A percentile compares a stretch with the other conserved stretches of the same genome.
Evolutionary conservation across 2,888 invertebrate species (phyloP).

Genomic region (Phortica magna): DNA sequence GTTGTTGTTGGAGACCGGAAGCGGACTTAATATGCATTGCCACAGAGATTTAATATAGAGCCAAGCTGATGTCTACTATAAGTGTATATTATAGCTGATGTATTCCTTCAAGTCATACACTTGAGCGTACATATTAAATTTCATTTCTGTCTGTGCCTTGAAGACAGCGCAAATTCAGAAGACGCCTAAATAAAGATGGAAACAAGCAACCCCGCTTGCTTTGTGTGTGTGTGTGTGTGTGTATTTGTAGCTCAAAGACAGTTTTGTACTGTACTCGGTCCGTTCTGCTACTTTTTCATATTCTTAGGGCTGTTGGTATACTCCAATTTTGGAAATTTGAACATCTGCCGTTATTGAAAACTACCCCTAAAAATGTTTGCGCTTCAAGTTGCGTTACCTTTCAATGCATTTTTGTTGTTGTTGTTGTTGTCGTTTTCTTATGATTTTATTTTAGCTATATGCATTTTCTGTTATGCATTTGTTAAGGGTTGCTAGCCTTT

Average conservation of each 20-base stretch:
- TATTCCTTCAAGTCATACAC: slow-evolving; percentile 45
- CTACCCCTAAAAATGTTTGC: slow-evolving; percentile 32
- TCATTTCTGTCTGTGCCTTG: slow-evolving; percentile 45
- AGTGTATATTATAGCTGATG: neutral
- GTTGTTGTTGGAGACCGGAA: slow-evolving; percentile 30
- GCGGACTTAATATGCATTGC: slow-evolving; percentile 37
- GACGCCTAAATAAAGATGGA: slow-evolving; percentile 10
- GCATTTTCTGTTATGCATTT: slow-evolving; percentile 7
- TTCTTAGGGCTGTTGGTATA: slow-evolving; percentile 37
- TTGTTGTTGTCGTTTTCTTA: slow-evolving; percentile 4
- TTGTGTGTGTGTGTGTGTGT: slow-evolving; percentile 36
- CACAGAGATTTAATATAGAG: slow-evolving; percentile 57
- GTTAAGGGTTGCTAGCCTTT: slow-evolving; percentile 24
- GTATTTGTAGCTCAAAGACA: neutral
- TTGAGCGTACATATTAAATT: slow-evolving; percentile 54
- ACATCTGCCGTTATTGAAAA: slow-evolving; percentile 64
- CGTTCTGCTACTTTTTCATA: slow-evolving; percentile 43
- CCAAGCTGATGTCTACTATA: slow-evolving; percentile 24
- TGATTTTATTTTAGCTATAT: slow-evolving; percentile 14
- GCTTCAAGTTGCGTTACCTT: neutral
- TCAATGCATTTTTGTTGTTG: slow-evolving; percentile 21
- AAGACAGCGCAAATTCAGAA: neutral
- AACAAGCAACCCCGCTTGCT: slow-evolving; percentile 50
- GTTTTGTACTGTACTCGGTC: slow-evolving; percentile 32
- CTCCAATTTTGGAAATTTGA: slow-evolving; percentile 61